Conservation (phyloP, 2,113 vertebrate species). For the Sander vitreus region DNA sequence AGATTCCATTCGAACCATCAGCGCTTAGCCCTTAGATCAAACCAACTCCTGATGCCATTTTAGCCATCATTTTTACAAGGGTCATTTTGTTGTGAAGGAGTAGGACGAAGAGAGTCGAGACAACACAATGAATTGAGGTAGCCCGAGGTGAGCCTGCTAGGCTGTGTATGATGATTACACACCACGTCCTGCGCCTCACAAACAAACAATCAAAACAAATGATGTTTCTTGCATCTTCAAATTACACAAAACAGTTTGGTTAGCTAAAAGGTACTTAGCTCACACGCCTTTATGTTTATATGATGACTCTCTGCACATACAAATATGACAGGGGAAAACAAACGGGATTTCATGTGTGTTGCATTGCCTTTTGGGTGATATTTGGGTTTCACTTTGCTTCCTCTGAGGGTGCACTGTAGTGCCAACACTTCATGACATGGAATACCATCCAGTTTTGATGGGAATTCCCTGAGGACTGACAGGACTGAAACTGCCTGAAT, state of each 20-base stretch:
- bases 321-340: background rate
- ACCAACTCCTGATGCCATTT: conserved; percentile 24
- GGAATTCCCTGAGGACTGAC: conserved; percentile 25
- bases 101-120: background rate
- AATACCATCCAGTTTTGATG: conserved; percentile 19
- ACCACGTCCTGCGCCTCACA: background rate
- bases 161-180: background rate
- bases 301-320: background rate
- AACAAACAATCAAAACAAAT: conserved; percentile 8
- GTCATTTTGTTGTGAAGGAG: conserved; percentile 14
- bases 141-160: background rate
- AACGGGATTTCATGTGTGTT: background rate
- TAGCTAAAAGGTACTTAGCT: background rate
- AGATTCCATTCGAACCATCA: conserved; percentile 19
- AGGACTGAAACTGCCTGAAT: conserved; percentile 11
- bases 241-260: background rate
- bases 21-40: background rate
- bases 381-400: background rate
- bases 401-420: background rate
- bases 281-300: background rate
- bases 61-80: background rate
- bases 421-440: conserved; percentile 15
- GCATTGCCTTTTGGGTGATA: background rate
- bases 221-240: conserved; percentile 1
- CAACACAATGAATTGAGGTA: background rate